Base-by-base conservation (phyloP, 2,113 vertebrate genomes). In the Ciconia stormi region DNA sequence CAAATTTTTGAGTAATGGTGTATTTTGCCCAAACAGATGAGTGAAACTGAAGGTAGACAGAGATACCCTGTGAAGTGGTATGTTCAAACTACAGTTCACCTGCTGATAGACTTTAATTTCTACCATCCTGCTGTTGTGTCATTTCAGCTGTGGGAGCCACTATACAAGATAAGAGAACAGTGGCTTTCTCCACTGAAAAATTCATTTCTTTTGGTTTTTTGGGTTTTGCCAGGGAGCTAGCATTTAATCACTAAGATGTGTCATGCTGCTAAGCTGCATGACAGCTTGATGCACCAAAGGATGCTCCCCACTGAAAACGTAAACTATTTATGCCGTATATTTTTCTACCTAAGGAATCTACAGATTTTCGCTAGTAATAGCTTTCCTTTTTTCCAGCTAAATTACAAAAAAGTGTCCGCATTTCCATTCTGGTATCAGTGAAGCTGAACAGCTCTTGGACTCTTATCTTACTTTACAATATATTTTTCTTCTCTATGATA, bases 241-340 rank as follows among this genome's bases (percentile, higher is more conserved):
- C 66, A 76, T 93, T 95, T 90, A 94, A 92, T 97, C 94, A 71
- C 91, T 50, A 38, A 26, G 55, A 93, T 56, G 85, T 83, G 87
- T 91, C 93, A 81, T 66, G 92, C 91, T 92, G 90, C 79, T 94
- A 91, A 93, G 44, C 80, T 92, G 87, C 49, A 13, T 36, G 82
- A 93, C 91, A 82, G 82, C 76, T 90, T 87, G 94, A 90, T 90
- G 72, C 78, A 93, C 67, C 3, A 7, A 89, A 66, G 78, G 78
- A 69, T 81, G 87, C 58, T 91, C 70, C 53, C 53, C 66, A 71
- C 62, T 73, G 93, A 81, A 94, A 96, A 96, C n/a, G 50, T 65
- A 85, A 96, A 87, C 61, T 76, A 49, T 82, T 95, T 94, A 56
- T 78, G 59, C 58, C 69, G 52, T 83, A 44, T 46, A 40, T 76